Evolutionary conservation across 2,888 invertebrate species (phyloP).

Genomic region (Schrankia costaestrigalis): DNA sequence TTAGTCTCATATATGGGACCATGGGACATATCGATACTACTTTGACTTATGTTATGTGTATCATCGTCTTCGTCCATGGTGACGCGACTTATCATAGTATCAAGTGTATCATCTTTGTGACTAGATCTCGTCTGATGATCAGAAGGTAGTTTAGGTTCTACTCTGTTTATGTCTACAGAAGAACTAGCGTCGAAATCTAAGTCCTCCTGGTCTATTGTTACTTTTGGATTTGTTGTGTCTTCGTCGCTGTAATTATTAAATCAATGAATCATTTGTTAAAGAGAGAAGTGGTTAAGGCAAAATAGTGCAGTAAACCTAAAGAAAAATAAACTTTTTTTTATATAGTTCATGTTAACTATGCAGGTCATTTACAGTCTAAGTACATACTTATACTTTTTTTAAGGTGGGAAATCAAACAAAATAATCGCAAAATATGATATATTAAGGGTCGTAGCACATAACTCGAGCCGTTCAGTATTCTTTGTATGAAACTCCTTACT

Average conservation of each 20-base stretch:
- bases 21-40: constrained; percentile 29
- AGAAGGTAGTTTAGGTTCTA: constrained; percentile 18
- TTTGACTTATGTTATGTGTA: constrained; percentile 26
- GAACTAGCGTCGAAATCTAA: constrained; percentile 70
- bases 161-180: constrained; percentile 19
- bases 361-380: neutral
- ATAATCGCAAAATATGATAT: too few relatives aligned
- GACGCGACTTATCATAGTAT: constrained; percentile 39
- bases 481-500: too few relatives aligned
- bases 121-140: constrained; percentile 19
- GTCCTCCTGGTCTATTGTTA: constrained; percentile 92
- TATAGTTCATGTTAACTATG: neutral
- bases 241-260: constrained; percentile 82
- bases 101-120: constrained; percentile 31
- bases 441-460: too few relatives aligned
- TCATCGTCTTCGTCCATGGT: constrained; percentile 35
- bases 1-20: constrained; percentile 62
- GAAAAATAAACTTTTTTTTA: neutral
- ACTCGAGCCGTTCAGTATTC: too few relatives aligned
- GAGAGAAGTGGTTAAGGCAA: too few relatives aligned
- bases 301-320: too few relatives aligned
- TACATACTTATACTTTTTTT: neutral
- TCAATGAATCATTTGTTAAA: too few relatives aligned
- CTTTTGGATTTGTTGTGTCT: constrained; percentile 86
- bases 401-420: neutral